Percentiles rank a stretch among this genome's conserved stretches.
Evolutionary conservation across 2,888 invertebrate genomes (phyloP).

Genomic region (Ctenicera cuprea): DNA sequence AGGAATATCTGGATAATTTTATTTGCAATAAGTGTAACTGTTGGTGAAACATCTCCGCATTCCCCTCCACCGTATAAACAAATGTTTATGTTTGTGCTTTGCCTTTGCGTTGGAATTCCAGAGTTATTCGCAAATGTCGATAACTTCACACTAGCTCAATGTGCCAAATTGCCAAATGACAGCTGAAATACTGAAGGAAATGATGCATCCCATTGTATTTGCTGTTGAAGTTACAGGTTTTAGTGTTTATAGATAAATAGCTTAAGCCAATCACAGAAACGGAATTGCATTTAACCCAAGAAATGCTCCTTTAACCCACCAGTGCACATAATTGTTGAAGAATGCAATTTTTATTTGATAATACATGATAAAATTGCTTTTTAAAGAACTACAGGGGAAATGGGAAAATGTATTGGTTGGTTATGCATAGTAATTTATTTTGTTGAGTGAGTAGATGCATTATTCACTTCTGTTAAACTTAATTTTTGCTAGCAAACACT

Average conservation of each 20-base stretch:
- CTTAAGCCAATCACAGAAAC: background rate
- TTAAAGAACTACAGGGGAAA: constrained; percentile 3
- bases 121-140: background rate
- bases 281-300: constrained; percentile 2
- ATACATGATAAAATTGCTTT: constrained; percentile 29
- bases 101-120: constrained; percentile 15
- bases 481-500: no score
- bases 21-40: background rate
- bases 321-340: background rate
- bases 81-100: constrained; percentile 8
- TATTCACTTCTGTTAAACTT: background rate
- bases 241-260: constrained; percentile 31
- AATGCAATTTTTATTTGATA: constrained; percentile 29
- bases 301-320: constrained; percentile 22
- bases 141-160: constrained; percentile 29
- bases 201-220: constrained; percentile 8
- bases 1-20: background rate
- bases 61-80: background rate
- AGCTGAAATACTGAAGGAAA: constrained; percentile 10
- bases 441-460: constrained; percentile 27
- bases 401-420: constrained; percentile 13
- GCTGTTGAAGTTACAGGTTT: constrained; percentile 15
- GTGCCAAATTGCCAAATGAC: constrained; percentile 31
- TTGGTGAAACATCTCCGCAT: background rate
- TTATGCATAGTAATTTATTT: constrained; percentile 14